These are phyloP conservation scores for Ectemnius cavifrons DNA, from an alignment of 2,888 invertebrate genomes.

Conservation along the genomic window DNA sequence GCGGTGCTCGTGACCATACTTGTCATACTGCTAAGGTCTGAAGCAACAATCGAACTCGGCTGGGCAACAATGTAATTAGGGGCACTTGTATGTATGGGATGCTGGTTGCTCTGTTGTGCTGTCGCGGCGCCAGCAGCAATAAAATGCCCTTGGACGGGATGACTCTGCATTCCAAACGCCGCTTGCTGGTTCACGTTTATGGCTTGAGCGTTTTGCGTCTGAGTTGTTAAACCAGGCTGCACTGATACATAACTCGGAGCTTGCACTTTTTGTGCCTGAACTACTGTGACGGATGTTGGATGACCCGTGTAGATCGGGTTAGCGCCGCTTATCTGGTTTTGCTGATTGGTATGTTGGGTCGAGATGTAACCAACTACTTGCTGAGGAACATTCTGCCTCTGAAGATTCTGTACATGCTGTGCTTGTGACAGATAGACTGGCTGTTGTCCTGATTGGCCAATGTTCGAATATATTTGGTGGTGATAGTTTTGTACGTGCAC, in stretches of 20 bases:
- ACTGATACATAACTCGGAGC: constrained; percentile 45
- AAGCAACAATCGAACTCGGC: constrained; percentile 31
- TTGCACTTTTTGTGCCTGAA: constrained; percentile 69
- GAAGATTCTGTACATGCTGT: constrained; percentile 60
- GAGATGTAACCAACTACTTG: constrained; percentile 57
- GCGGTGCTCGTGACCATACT: constrained; percentile 30
- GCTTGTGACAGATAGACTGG: constrained; percentile 59
- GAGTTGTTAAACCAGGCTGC: constrained; percentile 44
- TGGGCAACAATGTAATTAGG: constrained; percentile 43
- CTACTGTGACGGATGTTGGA: constrained; percentile 66
- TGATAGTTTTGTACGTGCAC: constrained; percentile 70
- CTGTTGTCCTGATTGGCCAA: constrained; percentile 59
- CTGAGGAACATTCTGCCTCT: constrained; percentile 58
- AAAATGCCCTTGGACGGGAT: constrained; percentile 61
- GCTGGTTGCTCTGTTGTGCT: constrained; percentile 40
- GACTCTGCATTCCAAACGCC: constrained; percentile 54
- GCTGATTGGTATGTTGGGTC: constrained; percentile 57
- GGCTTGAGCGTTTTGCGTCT: constrained; percentile 33
- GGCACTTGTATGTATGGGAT: constrained; percentile 44
- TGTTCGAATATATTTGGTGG: constrained; percentile 73
- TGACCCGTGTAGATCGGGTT: constrained; percentile 71
- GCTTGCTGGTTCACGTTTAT: constrained; percentile 50
- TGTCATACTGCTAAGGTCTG: constrained; percentile 40
- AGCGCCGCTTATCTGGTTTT: constrained; percentile 45
- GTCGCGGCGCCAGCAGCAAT: constrained; percentile 22